Evolutionary conservation across 2,888 invertebrate genomes (phyloP), one percentile per base, ranked within the genome.

Genomic region (Rhamphomyia laevipes): DNA sequence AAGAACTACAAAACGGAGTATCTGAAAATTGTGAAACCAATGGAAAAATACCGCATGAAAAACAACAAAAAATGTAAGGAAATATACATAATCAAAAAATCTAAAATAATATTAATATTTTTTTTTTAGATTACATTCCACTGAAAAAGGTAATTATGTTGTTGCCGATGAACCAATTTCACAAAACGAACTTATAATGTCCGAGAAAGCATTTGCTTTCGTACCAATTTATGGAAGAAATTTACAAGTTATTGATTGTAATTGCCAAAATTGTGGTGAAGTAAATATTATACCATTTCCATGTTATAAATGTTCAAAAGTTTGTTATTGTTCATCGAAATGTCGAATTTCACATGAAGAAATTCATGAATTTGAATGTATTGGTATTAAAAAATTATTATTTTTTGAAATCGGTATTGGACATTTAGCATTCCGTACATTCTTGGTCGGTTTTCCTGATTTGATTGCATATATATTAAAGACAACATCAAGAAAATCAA

Each of bases 171-270:
- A 73, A 55, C 65, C 73, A 42, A 72, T 84, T 9, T 68, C 71
- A 13, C 73, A 75, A 45, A 88, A 88, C 1, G 84, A 88, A 59
- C 74, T 84, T 4, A 64, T 92, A 23, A 84, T 88, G 65, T 74
- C 82, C 0, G 92, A 92, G 65, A 79, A 81, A 59, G 85, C 91
- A 0, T 88, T 83, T 68, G 79, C 84, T 2, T 84, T 84, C 65
- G 85, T 87, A 4, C 73, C 77, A 57, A 63, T 81, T 67, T 75
- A 77, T 17, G 30, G 31, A 5, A 13, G 17, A 10, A 11, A 35
- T 35, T 13, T n/a, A 35, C 27, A 42, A 23, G 13, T 27, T 3
- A 30, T 76, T 11, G 76, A 77, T 51, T 27, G n/a, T 41, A 33
- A 73, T 38, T 92, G 91, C 63, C 82, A 84, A 57, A 74, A 81